phyloP scores from a whole-genome alignment of 2,797 vertebrate species.

The Chiroxiphia lanceolata region DNA sequence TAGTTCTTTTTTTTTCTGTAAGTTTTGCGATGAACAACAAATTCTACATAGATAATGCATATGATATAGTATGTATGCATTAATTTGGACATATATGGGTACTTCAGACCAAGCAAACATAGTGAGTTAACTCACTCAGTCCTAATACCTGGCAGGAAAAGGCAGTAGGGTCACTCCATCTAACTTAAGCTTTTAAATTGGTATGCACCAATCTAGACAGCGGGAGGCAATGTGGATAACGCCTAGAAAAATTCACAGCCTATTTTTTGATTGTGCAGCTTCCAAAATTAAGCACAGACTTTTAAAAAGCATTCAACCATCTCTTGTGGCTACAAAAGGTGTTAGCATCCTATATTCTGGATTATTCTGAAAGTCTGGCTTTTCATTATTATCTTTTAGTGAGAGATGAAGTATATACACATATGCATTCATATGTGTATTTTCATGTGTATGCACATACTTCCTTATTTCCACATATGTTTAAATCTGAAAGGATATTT shows the following conservation, averaged over 20 bases:
- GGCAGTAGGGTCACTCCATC: background rate
- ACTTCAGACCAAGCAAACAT: background rate
- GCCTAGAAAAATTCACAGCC: background rate
- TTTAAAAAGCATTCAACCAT: background rate
- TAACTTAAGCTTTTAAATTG: background rate
- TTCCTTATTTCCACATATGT: background rate
- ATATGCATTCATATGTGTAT: background rate
- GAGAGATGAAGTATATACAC: background rate
- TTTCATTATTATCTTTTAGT: background rate
- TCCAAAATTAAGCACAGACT: background rate
- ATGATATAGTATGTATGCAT: background rate
- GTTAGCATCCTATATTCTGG: background rate
- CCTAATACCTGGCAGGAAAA: background rate
- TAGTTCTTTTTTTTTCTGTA: background rate
- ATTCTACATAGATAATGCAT: background rate
- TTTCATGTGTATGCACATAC: background rate
- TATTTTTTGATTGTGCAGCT: background rate
- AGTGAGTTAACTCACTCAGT: background rate
- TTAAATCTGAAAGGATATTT: background rate
- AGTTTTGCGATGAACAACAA: background rate
- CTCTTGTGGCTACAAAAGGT: background rate
- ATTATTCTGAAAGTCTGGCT: background rate
- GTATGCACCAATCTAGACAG: background rate
- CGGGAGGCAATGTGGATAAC: accelerated
- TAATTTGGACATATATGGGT: background rate